phyloP scores from a whole-genome alignment of 2,888 invertebrate species.

The Odontothrips loti region DNA sequence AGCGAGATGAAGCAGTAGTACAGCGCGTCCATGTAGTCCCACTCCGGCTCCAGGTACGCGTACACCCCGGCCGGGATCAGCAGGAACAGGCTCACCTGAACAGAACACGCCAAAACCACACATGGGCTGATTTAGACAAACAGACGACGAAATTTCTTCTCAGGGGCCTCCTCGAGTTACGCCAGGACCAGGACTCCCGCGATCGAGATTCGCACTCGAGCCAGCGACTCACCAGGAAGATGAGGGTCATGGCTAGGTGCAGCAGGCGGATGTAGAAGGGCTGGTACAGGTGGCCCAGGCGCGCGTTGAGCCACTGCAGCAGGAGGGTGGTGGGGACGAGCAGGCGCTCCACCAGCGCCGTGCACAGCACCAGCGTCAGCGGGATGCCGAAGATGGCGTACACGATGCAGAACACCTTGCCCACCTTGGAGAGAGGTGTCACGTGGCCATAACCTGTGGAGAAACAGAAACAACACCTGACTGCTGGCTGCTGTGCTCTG shows the following conservation, averaged over 20 bases:
- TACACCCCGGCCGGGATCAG: slow-evolving; percentile 72
- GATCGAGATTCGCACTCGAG: too few relatives aligned
- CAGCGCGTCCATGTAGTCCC: slow-evolving; percentile 81
- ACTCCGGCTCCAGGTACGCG: slow-evolving; percentile 68
- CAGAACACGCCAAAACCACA: slow-evolving; percentile 52
- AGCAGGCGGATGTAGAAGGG: slow-evolving; percentile 71
- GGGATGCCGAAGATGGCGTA: slow-evolving; percentile 85
- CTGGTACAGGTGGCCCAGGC: slow-evolving; percentile 66
- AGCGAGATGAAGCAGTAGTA: slow-evolving; percentile 90
- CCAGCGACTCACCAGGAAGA: slow-evolving; percentile 45
- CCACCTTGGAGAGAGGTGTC: slow-evolving; percentile 76
- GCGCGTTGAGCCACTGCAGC: slow-evolving; percentile 63
- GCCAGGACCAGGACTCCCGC: too few relatives aligned
- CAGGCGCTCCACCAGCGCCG: slow-evolving; percentile 76
- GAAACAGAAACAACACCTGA: slow-evolving; percentile 13
- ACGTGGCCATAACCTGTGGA: slow-evolving; percentile 80
- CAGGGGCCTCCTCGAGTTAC: too few relatives aligned
- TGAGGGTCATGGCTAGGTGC: slow-evolving; percentile 63
- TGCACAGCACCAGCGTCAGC: slow-evolving; percentile 74
- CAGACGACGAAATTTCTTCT: too few relatives aligned
- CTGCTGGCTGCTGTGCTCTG: slow-evolving; percentile 55
- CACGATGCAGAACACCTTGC: slow-evolving; percentile 82
- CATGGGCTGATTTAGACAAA: too few relatives aligned
- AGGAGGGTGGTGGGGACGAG: slow-evolving; percentile 69
- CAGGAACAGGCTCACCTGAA: slow-evolving; percentile 56